phyloP scores from a whole-genome alignment of 2,888 invertebrate genomes.

The Dioctria rufipes region DNA sequence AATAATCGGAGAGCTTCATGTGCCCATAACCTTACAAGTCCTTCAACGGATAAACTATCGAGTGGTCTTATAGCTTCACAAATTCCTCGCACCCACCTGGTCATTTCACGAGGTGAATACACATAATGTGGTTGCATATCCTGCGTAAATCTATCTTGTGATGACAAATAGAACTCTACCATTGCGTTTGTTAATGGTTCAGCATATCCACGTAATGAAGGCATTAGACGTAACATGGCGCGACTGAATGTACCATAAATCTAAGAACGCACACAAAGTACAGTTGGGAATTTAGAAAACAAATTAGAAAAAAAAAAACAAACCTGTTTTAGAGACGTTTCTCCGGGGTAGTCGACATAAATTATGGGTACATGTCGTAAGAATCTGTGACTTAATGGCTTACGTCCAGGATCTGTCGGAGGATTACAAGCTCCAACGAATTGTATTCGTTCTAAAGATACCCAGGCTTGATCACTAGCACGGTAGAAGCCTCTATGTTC shows the following conservation, averaged over 20 bases:
- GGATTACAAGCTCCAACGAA: slow-evolving; percentile 99
- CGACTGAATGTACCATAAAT: slow-evolving; percentile 99
- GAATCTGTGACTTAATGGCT: slow-evolving; percentile 91
- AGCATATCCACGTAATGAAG: slow-evolving; percentile 91
- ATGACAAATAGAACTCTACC: slow-evolving; percentile 97
- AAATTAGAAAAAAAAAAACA: slow-evolving; percentile 23
- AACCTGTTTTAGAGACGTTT: slow-evolving; percentile 93
- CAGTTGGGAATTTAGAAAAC: background rate
- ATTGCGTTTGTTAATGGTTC: slow-evolving; percentile 98
- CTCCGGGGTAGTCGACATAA: slow-evolving; percentile 99
- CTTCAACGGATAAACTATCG: slow-evolving; percentile 92
- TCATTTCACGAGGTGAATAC: slow-evolving; percentile 99
- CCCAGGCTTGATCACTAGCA: slow-evolving; percentile 96
- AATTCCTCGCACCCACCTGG: slow-evolving; percentile 99
- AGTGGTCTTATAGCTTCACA: slow-evolving; percentile 98
- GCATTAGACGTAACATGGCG: slow-evolving; percentile 96
- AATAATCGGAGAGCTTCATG: slow-evolving; percentile 98
- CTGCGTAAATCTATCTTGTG: slow-evolving; percentile 98
- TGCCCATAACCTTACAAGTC: slow-evolving; percentile 98
- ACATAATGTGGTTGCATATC: slow-evolving; percentile 99
- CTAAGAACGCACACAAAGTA: slow-evolving; percentile 68
- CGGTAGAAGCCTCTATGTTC: slow-evolving; percentile 95
- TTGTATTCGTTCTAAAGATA: slow-evolving; percentile 96
- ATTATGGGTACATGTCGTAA: slow-evolving; percentile 97
- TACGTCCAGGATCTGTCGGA: slow-evolving; percentile 98